These are phyloP conservation scores for Globodera ellingtonae DNA, from an alignment of 1,140 invertebrate genomes.

Conservation along the genomic window DNA sequence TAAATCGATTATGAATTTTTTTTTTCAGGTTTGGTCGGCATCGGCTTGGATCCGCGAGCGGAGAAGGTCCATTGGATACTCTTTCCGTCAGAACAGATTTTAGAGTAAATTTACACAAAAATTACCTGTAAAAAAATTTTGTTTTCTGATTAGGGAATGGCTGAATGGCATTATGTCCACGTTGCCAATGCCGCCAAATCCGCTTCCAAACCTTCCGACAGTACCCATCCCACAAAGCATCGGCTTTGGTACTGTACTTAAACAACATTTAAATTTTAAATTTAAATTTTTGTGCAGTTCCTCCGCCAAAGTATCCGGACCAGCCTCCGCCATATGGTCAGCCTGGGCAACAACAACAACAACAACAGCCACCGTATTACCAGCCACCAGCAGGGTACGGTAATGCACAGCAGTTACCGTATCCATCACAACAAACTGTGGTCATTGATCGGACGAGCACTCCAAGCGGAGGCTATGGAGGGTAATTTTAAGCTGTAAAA, in stretches of 20 bases:
- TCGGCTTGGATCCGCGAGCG: slow-evolving; percentile 57
- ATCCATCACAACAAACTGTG: slow-evolving; percentile 43
- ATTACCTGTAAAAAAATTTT: slow-evolving; percentile 2
- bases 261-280: slow-evolving; percentile 7
- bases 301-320: slow-evolving; percentile 44
- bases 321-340: slow-evolving; percentile 33
- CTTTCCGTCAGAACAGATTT: slow-evolving; percentile 53
- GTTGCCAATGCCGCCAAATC: slow-evolving; percentile 46
- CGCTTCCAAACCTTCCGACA: slow-evolving; percentile 24
- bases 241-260: background rate
- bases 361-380: background rate
- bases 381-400: slow-evolving; percentile 22
- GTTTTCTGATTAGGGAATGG: slow-evolving; percentile 40
- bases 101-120: slow-evolving; percentile 38
- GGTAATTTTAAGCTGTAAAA: background rate
- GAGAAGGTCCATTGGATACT: slow-evolving; percentile 60
- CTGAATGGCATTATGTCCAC: slow-evolving; percentile 59
- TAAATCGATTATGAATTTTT: no score
- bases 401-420: slow-evolving; percentile 22
- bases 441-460: slow-evolving; percentile 42
- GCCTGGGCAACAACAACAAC: background rate
- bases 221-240: slow-evolving; percentile 11
- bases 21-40: slow-evolving; percentile 48
- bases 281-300: slow-evolving; percentile 30
- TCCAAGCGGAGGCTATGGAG: slow-evolving; percentile 35